Base-by-base conservation (phyloP, 2,888 invertebrate genomes). In the Cephonodes hylas region DNA sequence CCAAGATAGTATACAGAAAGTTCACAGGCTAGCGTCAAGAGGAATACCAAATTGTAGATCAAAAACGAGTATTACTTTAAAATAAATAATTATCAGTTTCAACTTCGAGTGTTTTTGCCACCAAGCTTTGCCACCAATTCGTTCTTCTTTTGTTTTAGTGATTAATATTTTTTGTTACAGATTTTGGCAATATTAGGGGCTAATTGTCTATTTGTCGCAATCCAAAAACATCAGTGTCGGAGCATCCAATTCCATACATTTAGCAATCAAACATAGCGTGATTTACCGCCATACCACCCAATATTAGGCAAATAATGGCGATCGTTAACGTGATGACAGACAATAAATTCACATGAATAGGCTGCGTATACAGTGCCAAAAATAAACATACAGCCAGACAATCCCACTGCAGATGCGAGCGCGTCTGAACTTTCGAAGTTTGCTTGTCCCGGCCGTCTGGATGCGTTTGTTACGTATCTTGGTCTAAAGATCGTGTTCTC, bases 301-400 rank as follows among this genome's bases (percentile, higher is more conserved):
- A 48, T 48, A 48, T 48, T 27, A 48, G 27, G 48, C 48, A 48
- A 48, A 27, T 48, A 48, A 48, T 27, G 48, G 27, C 48, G 20
- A 27, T 48, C 48, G 27, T 48, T 48, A 48, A 48, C 48, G 48
- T 48, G 48, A 27, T 48, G 48, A 48, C 48, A 48, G 27, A 27
- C 27, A 27, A 27, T 48, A 48, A 44, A 48, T 27, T 48, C 48
- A 48, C 48, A 27, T 15, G 22, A 38, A 3, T 48, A 25, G 48
- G 48, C 25, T 48, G 25, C 45, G 45, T 45, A 45, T 46, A 22
- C 22, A 46, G 45, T 23, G n/a, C 48, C 48, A 48, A 27, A 48
- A 48, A 27, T 48, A 48, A 48, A 48, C 25, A 48, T 10, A 22
- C 20, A 13, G 25, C 48, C 25, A 48, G 27, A 48, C 27, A 27